Base-by-base conservation (phyloP, 2,113 vertebrate species). In the Mobula hypostoma region DNA sequence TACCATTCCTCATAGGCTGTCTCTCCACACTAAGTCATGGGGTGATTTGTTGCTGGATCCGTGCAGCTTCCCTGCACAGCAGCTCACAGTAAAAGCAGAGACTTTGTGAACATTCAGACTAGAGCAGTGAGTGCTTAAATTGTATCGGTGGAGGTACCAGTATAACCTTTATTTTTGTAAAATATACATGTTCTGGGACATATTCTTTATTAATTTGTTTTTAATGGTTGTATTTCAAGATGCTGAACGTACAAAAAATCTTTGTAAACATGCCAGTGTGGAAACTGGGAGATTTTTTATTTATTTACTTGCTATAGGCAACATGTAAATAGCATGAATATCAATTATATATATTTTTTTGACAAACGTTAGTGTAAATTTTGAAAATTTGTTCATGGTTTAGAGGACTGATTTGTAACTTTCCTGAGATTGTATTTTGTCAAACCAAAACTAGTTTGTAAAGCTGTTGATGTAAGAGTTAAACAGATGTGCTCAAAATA, bases 251-350 rank as follows among this genome's bases (percentile, higher is more conserved):
- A 29, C 9, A 27, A 2, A 24, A 2, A n/a, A 63, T 5, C 5
- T 87, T 63, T 63, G 29, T n/a, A 63, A 56, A 63, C 82, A 19
- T 32, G 85, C 29, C 85, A 19, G 85, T 66, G 85, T 90, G 32
- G 36, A 90, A 90, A 90, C 85, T 68, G 61, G 85, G 29, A 66
- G 15, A 90, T n/a, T 32, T 87, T 63, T 63, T 88, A 88, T 90
- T 90, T 90, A 90, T 74, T 74, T 70, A 74, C 91, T 93, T 36
- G 36, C 36, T 76, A 21, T 0, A 56, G 48, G 48, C 11, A 72
- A 72, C 5, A 56, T 93, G 91, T 93, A 93, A 93, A 93, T 93
- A 93, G 9, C 74, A 93, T 70, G 29, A 72, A 72, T 72, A 93
- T 17, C 63, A 91, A 48, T 48, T 92, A 76, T 93, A 93, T 93